phyloP scores from a whole-genome alignment of 2,113 vertebrate genomes.

The Oreochromis tanganicae region DNA sequence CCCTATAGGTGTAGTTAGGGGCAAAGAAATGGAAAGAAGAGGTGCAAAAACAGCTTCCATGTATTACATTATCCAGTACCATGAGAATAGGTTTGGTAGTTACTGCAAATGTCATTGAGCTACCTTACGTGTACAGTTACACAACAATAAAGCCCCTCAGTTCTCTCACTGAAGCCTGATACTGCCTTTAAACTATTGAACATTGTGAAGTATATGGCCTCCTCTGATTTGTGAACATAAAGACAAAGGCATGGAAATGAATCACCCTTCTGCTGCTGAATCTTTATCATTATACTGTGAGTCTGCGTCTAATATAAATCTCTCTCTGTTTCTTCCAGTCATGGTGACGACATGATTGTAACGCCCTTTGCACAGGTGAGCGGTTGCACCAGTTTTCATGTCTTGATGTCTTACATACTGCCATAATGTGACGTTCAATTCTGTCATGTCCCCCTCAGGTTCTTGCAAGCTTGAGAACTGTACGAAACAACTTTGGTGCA shows the following conservation, averaged over 20 bases:
- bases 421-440: neutral
- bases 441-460: slow-evolving; percentile 71
- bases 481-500: slow-evolving; percentile 97
- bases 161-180: neutral
- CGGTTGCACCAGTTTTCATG: neutral
- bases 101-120: neutral
- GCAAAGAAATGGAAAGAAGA: neutral
- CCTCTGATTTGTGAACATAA: neutral
- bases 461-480: slow-evolving; percentile 95
- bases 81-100: neutral
- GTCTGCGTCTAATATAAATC: neutral
- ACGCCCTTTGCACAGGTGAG: slow-evolving; percentile 99
- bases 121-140: neutral
- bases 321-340: slow-evolving; percentile 76
- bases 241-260: neutral
- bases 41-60: neutral
- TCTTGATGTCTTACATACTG: neutral
- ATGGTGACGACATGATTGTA: slow-evolving; percentile 99
- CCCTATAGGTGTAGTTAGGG: neutral
- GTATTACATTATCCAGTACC: neutral
- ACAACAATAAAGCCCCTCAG: neutral
- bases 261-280: slow-evolving; percentile 2
- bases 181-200: neutral
- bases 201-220: neutral
- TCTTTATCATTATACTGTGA: neutral